These are phyloP conservation scores for Chloromyia formosa DNA, from an alignment of 2,888 invertebrate species.

Conservation along the genomic window DNA sequence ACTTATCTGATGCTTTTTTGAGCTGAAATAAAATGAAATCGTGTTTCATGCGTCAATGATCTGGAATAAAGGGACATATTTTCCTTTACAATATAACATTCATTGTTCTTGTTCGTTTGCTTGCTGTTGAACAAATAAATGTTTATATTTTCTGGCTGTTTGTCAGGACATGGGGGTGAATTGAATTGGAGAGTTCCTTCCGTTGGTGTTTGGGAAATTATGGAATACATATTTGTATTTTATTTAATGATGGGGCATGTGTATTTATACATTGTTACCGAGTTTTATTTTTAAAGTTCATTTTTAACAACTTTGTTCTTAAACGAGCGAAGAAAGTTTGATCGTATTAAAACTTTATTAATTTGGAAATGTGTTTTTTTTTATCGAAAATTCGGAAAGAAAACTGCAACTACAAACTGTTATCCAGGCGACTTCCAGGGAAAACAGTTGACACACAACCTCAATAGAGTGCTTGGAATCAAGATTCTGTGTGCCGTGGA, in stretches of 20 bases:
- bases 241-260: not conserved
- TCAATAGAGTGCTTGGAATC: too few relatives aligned
- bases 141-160: not conserved
- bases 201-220: not conserved
- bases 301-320: too few relatives aligned
- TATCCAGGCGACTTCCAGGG: too few relatives aligned
- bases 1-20: not conserved
- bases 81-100: slow-evolving; percentile 3
- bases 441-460: too few relatives aligned
- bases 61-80: slow-evolving; percentile 24
- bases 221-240: not conserved
- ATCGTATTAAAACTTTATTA: too few relatives aligned
- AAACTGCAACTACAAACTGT: too few relatives aligned
- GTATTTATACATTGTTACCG: not conserved
- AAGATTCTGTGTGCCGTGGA: too few relatives aligned
- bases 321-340: too few relatives aligned
- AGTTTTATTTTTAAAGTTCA: too few relatives aligned
- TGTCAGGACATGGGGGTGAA: not conserved
- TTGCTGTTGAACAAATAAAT: not conserved
- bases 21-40: slow-evolving; percentile 1
- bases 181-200: not conserved
- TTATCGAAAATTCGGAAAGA: too few relatives aligned
- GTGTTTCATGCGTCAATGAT: slow-evolving; percentile 36
- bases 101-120: not conserved
- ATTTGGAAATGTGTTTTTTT: too few relatives aligned